Evolutionary conservation across 2,888 invertebrate species (phyloP), one percentile per base, ranked within the genome.

Genomic region (Suillia variegata): DNA sequence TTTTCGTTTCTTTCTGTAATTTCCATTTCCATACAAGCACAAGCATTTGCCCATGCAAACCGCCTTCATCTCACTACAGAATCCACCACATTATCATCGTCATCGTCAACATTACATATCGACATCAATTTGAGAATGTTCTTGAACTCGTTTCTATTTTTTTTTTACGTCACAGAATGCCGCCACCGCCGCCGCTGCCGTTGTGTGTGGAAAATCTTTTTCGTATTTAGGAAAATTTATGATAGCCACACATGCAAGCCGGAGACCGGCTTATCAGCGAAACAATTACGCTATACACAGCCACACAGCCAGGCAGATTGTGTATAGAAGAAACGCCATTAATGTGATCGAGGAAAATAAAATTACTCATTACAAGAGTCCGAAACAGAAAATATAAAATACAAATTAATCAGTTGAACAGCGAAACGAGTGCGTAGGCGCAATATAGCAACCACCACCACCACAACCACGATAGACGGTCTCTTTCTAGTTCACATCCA

Each of bases 201-300:
- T 6, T 26, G 26, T 26, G 26, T 5, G 38, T 38, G 38, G 38
- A 13, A 38, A 38, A 38, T 38, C 10, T 38, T 38, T 38, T 38
- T 38, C n/a, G 10, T 38, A 4, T 38, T 38, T 54, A 57, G 53
- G 58, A 54, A 59, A 62, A 62, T 59, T 65, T 63, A 71, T 73
- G 70, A 70, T 70, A 69, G 66, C 64, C 58, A 59, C 58, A 65
- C 72, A 73, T 70, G 71, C 73, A 71, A 71, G 69, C 68, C 63
- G 10, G 10, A 6, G 26, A 5, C 26, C 59, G 21, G 12, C 67
- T 73, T 73, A 71, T 73, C 71, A 67, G 58, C 57, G 56, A 26
- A 62, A 64, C n/a, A n/a, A n/a, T n/a, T n/a, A n/a, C n/a, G n/a
- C n/a, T n/a, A n/a, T n/a, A n/a, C n/a, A n/a, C n/a, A n/a, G n/a